Percentiles rank a stretch among this genome's conserved stretches.
Evolutionary conservation across 2,797 vertebrate species (phyloP).

Genomic region (Thaleichthys pacificus): DNA sequence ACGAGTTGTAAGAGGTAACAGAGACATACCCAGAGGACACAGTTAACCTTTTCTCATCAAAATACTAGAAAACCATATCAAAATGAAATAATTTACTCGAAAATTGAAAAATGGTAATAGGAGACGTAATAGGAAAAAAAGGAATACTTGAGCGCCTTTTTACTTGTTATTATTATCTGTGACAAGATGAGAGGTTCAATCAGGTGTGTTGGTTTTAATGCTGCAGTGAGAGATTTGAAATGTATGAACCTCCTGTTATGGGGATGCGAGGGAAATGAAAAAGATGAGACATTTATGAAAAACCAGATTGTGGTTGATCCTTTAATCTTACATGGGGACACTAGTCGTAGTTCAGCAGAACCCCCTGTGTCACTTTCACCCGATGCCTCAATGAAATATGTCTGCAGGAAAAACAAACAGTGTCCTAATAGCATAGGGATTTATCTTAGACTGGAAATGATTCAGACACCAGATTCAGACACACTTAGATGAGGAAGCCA

Average conservation of each 20-base stretch:
- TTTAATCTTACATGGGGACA: conserved; percentile 37
- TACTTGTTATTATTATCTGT: conserved; percentile 11
- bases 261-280: conserved; percentile 49
- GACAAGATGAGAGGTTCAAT: conserved; percentile 16
- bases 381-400: conserved; percentile 26
- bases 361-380: conserved; percentile 38
- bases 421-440: not conserved
- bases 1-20: not conserved
- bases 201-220: conserved; percentile 26
- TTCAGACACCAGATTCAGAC: conserved; percentile 11
- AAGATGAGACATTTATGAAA: conserved; percentile 47
- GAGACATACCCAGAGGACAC: not conserved
- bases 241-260: conserved; percentile 35
- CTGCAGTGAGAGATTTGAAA: conserved; percentile 25
- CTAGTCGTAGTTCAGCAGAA: conserved; percentile 37
- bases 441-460: no score
- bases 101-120: conserved; percentile 44
- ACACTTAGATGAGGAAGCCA: conserved; percentile 34
- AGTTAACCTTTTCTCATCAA: not conserved
- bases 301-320: conserved; percentile 42
- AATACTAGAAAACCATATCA: not conserved
- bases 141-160: not conserved
- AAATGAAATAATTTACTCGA: conserved; percentile 17
- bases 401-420: conserved; percentile 24
- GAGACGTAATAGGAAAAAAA: not conserved